Evolutionary conservation across 2,888 invertebrate genomes (phyloP).

Genomic region (Hyposoter dolosus): DNA sequence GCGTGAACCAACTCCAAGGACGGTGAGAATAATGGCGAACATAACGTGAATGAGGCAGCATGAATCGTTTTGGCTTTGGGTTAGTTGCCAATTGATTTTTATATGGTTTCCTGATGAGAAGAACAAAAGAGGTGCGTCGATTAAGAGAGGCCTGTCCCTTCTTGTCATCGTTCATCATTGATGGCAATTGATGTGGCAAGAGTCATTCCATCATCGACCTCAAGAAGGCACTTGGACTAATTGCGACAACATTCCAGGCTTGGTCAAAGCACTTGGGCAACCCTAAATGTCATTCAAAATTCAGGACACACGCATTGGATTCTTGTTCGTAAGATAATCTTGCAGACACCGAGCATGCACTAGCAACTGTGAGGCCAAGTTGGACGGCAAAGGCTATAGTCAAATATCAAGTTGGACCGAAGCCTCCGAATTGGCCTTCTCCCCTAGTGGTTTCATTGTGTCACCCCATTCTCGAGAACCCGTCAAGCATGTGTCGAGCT

Average conservation of each 20-base stretch:
- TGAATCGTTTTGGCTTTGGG: slow-evolving; percentile 1
- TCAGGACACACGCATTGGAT: not conserved
- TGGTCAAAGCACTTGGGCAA: not conserved
- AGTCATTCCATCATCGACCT: not conserved
- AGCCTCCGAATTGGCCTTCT: slow-evolving; percentile 13
- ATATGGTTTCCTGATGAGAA: not conserved
- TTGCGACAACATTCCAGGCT: not conserved
- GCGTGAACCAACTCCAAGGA: slow-evolving; percentile 2
- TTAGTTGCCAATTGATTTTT: slow-evolving; percentile 12
- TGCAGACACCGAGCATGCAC: not conserved
- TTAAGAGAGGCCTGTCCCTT: not conserved
- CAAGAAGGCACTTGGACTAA: not conserved
- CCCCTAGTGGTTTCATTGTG: slow-evolving; percentile 19
- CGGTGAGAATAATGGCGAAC: slow-evolving; percentile 10
- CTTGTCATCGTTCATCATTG: not conserved
- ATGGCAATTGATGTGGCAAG: not conserved
- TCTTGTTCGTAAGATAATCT: not conserved
- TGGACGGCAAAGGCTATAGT: slow-evolving; percentile 10
- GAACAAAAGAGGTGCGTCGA: not conserved
- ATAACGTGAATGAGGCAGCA: not conserved
- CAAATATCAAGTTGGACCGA: slow-evolving; percentile 29
- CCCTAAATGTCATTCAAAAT: not conserved
- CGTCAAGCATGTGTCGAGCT: slow-evolving; percentile 39
- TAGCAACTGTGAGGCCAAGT: slow-evolving; percentile 15
- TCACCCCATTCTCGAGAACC: slow-evolving; percentile 13